These are phyloP conservation scores for Troides helena DNA, from an alignment of 2,888 invertebrate species.

Conservation along the genomic window DNA sequence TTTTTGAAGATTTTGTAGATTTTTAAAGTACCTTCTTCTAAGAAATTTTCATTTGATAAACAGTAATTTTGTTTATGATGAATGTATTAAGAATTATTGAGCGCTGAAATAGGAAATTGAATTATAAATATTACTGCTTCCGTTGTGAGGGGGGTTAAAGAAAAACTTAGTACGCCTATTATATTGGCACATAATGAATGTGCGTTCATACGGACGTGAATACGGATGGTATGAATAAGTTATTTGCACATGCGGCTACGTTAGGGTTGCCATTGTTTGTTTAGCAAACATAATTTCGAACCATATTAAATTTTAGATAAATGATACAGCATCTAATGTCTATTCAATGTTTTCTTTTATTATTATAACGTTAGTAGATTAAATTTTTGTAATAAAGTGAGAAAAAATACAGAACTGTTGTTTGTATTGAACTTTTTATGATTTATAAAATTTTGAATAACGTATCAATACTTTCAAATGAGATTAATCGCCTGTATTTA, in stretches of 20 bases:
- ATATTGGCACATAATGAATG: conserved; percentile 30
- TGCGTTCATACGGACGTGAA: conserved; percentile 30
- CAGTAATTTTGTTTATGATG: not conserved
- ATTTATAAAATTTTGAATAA: not conserved
- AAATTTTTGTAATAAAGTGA: too few relatives aligned
- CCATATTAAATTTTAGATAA: not conserved
- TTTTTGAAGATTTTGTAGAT: not conserved
- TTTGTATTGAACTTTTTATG: not conserved
- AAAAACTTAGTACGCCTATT: conserved; percentile 30
- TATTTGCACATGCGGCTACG: conserved; percentile 27
- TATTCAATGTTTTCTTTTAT: not conserved
- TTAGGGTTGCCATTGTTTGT: conserved; percentile 23
- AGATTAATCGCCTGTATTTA: too few relatives aligned
- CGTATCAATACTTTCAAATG: not conserved
- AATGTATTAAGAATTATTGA: conserved; percentile 10
- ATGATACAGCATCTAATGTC: not conserved
- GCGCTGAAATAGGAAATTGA: conserved; percentile 20
- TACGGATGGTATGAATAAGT: conserved; percentile 32
- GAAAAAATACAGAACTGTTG: too few relatives aligned
- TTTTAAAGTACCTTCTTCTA: not conserved
- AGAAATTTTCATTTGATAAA: not conserved
- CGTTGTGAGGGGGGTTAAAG: conserved; percentile 30
- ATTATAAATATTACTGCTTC: conserved; percentile 30
- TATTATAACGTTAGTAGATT: not conserved
- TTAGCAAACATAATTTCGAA: conserved; percentile 14